Percentiles rank a stretch among this genome's conserved stretches.
phyloP scores from a whole-genome alignment of 2,888 invertebrate species.

The Creontiades dilutus region DNA sequence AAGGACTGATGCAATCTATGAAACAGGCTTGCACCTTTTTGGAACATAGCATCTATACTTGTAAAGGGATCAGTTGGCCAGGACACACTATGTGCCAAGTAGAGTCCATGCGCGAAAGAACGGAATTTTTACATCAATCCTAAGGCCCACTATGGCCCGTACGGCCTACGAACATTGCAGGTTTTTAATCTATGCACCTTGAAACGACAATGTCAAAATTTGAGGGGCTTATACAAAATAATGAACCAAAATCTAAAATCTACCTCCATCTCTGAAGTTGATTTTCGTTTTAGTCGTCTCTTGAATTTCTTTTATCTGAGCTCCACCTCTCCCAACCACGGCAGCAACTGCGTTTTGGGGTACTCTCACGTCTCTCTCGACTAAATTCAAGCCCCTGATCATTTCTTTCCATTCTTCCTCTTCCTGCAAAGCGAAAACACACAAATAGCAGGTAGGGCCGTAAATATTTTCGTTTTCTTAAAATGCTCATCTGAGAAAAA shows the following conservation, averaged over 20 bases:
- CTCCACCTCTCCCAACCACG: conserved; percentile 84
- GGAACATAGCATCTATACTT: too few relatives aligned
- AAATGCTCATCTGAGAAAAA: neutral
- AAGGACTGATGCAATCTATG: too few relatives aligned
- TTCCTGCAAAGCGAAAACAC: conserved; percentile 74
- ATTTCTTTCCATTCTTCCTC: conserved; percentile 74
- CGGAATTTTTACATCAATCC: too few relatives aligned
- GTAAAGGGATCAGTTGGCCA: too few relatives aligned
- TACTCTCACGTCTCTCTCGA: conserved; percentile 76
- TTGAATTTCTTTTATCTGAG: conserved; percentile 88
- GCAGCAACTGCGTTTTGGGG: conserved; percentile 78
- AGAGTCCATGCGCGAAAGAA: too few relatives aligned
- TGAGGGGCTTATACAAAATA: too few relatives aligned
- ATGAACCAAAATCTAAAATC: neutral
- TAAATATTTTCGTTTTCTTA: neutral
- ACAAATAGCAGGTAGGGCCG: neutral
- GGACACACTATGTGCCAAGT: too few relatives aligned
- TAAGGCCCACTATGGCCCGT: too few relatives aligned
- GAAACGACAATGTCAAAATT: too few relatives aligned
- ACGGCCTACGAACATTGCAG: too few relatives aligned
- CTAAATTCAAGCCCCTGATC: conserved; percentile 72
- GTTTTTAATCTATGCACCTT: too few relatives aligned
- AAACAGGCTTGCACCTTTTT: too few relatives aligned
- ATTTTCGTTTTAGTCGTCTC: conserved; percentile 85
- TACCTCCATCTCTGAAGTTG: conserved; percentile 78